These are phyloP conservation scores for Scyliorhinus canicula DNA, from an alignment of 2,797 vertebrate genomes.

Conservation along the genomic window DNA sequence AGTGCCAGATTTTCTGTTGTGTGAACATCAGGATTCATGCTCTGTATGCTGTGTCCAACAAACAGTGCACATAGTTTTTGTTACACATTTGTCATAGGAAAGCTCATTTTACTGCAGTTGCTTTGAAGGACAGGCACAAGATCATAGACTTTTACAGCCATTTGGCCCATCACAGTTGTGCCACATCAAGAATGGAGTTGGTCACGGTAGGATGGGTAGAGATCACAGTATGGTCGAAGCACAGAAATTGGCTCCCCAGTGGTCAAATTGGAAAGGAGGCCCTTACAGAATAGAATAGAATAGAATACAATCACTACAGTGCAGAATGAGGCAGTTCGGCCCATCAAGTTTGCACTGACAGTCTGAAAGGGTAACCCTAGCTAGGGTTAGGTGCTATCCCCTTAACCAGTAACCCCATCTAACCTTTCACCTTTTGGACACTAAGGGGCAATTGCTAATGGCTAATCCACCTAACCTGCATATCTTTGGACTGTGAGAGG, in stretches of 20 bases:
- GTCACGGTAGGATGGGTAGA: neutral
- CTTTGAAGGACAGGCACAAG: neutral
- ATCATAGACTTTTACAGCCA: neutral
- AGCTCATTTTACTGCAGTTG: neutral
- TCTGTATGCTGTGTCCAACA: neutral
- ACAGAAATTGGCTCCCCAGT: neutral
- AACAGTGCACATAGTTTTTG: neutral
- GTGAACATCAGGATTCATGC: neutral
- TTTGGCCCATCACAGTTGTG: neutral
- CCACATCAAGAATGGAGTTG: neutral
- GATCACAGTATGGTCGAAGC: neutral
- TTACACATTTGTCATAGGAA: neutral
- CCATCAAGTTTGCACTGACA: no score
- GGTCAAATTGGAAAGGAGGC: neutral
- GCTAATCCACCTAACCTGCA: no score
- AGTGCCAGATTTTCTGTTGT: neutral
- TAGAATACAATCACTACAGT: no score
- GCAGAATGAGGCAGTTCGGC: no score
- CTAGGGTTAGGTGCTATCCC: no score
- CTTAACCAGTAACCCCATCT: no score
- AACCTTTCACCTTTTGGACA: no score
- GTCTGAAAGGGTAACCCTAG: no score
- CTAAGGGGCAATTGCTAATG: no score
- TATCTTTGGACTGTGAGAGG: no score
- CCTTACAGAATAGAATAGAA: no score